Evolutionary conservation across 1,140 invertebrate species (phyloP), one percentile per base, ranked within the genome.

Genomic region (Magallana angulata): DNA sequence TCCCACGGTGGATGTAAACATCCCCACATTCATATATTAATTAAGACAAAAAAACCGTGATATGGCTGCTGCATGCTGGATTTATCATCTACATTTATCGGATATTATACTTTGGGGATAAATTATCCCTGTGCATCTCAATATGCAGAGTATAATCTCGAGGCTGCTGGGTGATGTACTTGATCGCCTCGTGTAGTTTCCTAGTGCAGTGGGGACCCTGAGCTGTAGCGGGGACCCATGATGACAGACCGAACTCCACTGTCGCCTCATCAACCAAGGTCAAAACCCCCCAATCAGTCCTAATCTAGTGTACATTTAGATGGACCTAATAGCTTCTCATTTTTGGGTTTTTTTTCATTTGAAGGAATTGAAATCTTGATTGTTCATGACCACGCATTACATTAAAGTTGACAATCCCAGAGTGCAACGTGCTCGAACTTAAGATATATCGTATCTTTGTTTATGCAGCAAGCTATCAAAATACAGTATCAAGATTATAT

Each of bases 11-110:
- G 60, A 16, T 64, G 60, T 64, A 64, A 64, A 64, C 60, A 64
- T n/a, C 18, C 14, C 60, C 14, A 64, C 60, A 64, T n/a, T 64
- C 14, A 6, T 16, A 7, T 64, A 64, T 18, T 18, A 64, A 64
- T 64, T n/a, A 64, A 64, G 16, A 64, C 36, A 64, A 62, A 62
- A 62, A 62, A 62, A 62, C 14, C 16, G 16, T 14, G 60, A 64
- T 64, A 64, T n/a, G 60, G 18, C 60, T 64, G 60, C 16, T 64
- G 16, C 16, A 16, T n/a, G 60, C 14, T 16, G 16, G 60, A 64
- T 64, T 64, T 64, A 64, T 64, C 60, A 64, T 64, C 16, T 18
- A 64, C 60, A 64, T 64, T 64, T 64, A 18, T 64, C 60, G 16
- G 60, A 64, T 18, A 64, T 64, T 16, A n/a, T 64, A 64, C 60